Evolutionary conservation across 2,888 invertebrate genomes (phyloP).

Genomic region (Cephus runcator): DNA sequence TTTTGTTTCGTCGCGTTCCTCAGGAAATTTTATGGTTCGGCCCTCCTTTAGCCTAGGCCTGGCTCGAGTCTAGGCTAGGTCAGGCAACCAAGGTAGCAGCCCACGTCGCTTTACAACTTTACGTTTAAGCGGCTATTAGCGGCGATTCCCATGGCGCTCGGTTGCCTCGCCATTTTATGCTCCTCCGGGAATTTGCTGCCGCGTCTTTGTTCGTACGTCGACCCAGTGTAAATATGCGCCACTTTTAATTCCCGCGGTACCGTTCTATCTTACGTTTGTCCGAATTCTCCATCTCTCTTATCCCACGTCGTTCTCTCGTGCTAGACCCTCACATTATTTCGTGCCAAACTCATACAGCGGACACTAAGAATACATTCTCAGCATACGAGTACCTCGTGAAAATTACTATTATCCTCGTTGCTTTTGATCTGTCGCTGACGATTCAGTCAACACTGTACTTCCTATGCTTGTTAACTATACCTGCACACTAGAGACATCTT

Average conservation of each 20-base stretch:
- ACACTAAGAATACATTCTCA: neutral
- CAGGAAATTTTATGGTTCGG: slow-evolving; percentile 12
- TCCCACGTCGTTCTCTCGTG: neutral
- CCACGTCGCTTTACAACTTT: slow-evolving; percentile 5
- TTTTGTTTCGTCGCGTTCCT: slow-evolving; percentile 10
- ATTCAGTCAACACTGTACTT: neutral
- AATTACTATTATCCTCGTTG: neutral
- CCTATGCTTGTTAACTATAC: neutral
- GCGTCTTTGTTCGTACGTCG: slow-evolving; percentile 44
- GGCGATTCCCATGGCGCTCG: slow-evolving; percentile 5
- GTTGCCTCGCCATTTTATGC: slow-evolving; percentile 30
- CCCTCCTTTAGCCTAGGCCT: slow-evolving; percentile 1
- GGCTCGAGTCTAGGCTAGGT: slow-evolving; percentile 1
- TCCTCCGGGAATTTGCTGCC: slow-evolving; percentile 30
- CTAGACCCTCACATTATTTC: neutral
- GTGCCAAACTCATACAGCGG: neutral
- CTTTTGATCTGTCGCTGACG: neutral
- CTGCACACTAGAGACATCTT: neutral
- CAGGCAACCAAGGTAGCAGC: slow-evolving; percentile 37
- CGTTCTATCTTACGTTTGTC: neutral
- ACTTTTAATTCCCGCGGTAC: slow-evolving; percentile 33
- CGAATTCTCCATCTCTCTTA: neutral
- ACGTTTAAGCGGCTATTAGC: slow-evolving; percentile 13
- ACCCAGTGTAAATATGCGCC: slow-evolving; percentile 38
- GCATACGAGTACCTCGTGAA: neutral